Evolutionary conservation across 2,113 vertebrate species (phyloP).

Genomic region (zebrafish (Danio rerio)): GRCz12tu NC_133180.1:17763001-17763500

Average conservation of each 20-base stretch:
- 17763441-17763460: background rate
- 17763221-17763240: background rate
- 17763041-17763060: too few relatives aligned
- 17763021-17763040: too few relatives aligned
- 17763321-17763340: background rate
- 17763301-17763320: constrained; percentile 3
- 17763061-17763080: too few relatives aligned
- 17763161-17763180: background rate
- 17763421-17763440: constrained; percentile 16
- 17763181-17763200: background rate
- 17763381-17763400: background rate
- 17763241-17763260: background rate
- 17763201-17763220: background rate
- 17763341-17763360: constrained; percentile 2
- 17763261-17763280: background rate
- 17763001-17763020: too few relatives aligned
- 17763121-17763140: background rate
- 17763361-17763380: background rate
- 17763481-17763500: constrained; percentile 56
- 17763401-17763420: background rate
- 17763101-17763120: background rate
- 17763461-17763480: constrained; percentile 47
- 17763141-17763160: background rate
- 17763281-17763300: background rate
- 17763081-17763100: too few relatives aligned